Evolutionary conservation across 92 coral and sea anemone genomes (phyloP), one percentile per base, ranked within the genome.

Genomic region (Palythoa grandis): DNA sequence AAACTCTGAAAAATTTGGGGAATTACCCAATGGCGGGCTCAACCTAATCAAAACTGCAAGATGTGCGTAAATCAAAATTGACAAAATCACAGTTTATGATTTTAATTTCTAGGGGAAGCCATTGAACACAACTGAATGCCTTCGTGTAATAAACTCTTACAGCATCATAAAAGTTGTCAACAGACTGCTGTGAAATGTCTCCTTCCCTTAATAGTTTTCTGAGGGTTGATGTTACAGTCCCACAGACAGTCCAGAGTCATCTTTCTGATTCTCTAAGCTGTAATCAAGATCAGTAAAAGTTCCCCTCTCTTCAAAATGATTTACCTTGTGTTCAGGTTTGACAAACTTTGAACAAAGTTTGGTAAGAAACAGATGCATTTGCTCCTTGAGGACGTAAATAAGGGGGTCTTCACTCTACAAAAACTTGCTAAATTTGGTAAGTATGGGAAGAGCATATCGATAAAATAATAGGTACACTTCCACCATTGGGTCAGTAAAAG

Each of bases 121-220:
- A 79, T 70, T 87, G 39, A 54, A 80, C 17, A 69, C 60, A 80
- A 71, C 70, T 80, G 50, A 73, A 78, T 48, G 90, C 74, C 76
- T 56, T 52, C 35, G 25, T 69, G 67, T 77, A 87, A 56, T 67
- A 87, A 39, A 86, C 90, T 86, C 84, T 87, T 47, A 79, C 86
- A 67, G 90, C 86, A 23, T 77, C 84, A 79, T 77, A 71, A 58
- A 87, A 87, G 71, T 79, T 78, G 82, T 78, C 70, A 69, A 53
- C 61, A 57, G 37, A 47, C 15, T 79, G 50, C 39, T 77, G 65
- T 7, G 73, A 25, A 54, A 77, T 14, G 15, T 80, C 86, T 15
- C 90, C 82, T 53, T 80, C 82, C 40, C 74, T 71, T 39, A 61
- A 43, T 69, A 88, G 75, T 17, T 60, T 63, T n/a, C 39, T 68